phyloP scores from a whole-genome alignment of 2,113 vertebrate genomes.

The Donacobius atricapilla region DNA sequence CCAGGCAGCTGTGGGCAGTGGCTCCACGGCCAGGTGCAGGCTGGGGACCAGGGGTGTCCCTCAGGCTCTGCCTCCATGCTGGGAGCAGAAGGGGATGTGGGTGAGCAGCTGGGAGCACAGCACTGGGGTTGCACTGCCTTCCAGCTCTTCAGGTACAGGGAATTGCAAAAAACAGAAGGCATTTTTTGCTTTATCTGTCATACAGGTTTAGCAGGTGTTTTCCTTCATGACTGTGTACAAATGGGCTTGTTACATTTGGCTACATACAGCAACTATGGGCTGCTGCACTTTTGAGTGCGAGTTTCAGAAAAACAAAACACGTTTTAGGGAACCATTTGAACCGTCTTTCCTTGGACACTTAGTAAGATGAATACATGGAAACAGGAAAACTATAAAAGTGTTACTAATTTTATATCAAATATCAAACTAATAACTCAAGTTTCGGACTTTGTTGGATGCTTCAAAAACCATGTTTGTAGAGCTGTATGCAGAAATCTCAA shows the following conservation, averaged over 20 bases:
- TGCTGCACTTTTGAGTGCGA: background rate
- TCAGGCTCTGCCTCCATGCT: background rate
- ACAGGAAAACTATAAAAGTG: background rate
- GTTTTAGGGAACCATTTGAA: background rate
- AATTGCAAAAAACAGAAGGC: background rate
- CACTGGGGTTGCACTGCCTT: rapidly evolving
- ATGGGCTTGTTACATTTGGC: background rate
- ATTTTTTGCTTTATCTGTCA: background rate
- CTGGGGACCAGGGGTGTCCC: background rate
- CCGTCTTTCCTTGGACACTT: background rate
- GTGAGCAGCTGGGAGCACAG: background rate
- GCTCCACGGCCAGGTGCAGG: background rate
- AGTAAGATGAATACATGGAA: background rate
- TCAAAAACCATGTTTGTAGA: background rate
- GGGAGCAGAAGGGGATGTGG: rapidly evolving
- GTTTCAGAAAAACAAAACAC: background rate
- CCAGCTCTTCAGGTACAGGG: background rate
- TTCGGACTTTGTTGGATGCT: background rate
- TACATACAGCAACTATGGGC: too few relatives aligned
- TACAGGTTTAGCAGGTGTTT: background rate
- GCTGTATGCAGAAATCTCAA: background rate
- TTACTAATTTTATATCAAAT: background rate
- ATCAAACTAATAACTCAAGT: background rate
- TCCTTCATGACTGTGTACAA: background rate
- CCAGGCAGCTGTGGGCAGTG: background rate